Evolutionary conservation across 2,797 vertebrate species (phyloP).

Genomic region (Characodon lateralis): DNA sequence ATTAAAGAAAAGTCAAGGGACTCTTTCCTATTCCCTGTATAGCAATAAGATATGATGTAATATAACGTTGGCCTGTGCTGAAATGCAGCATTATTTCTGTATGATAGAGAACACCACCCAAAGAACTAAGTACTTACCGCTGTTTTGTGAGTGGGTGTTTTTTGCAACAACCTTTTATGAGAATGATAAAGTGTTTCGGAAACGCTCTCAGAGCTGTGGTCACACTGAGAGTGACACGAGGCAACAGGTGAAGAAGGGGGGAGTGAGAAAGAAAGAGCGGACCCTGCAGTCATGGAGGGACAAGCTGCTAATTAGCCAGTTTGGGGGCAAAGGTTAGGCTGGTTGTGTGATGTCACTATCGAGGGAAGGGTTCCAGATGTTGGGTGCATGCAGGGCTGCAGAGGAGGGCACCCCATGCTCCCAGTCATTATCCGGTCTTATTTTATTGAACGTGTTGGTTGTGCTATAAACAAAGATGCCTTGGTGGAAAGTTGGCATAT

Average conservation of each 20-base stretch:
- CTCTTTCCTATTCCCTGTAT: slow-evolving; percentile 20
- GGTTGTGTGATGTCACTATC: slow-evolving; percentile 72
- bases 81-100: slow-evolving; percentile 12
- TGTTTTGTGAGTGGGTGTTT: background rate
- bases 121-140: background rate
- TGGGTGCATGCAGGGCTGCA: slow-evolving; percentile 45
- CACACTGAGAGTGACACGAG: slow-evolving; percentile 55
- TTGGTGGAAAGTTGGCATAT: background rate
- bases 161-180: background rate
- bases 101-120: background rate
- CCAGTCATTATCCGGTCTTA: slow-evolving; percentile 37
- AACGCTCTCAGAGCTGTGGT: slow-evolving; percentile 19
- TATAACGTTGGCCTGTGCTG: slow-evolving; percentile 4
- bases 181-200: slow-evolving; percentile 29
- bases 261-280: slow-evolving; percentile 45
- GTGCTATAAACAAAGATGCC: too few relatives aligned
- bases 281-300: slow-evolving; percentile 66
- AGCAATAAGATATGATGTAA: slow-evolving; percentile 55
- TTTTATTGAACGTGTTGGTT: slow-evolving; percentile 21
- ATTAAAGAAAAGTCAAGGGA: slow-evolving; percentile 32
- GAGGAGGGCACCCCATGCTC: slow-evolving; percentile 60
- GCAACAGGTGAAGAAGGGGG: slow-evolving; percentile 70
- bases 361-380: slow-evolving; percentile 76
- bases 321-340: slow-evolving; percentile 68
- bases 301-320: slow-evolving; percentile 76